Evolutionary conservation across 2,113 vertebrate species (phyloP).

Genomic region (Terrapene triunguis): DNA sequence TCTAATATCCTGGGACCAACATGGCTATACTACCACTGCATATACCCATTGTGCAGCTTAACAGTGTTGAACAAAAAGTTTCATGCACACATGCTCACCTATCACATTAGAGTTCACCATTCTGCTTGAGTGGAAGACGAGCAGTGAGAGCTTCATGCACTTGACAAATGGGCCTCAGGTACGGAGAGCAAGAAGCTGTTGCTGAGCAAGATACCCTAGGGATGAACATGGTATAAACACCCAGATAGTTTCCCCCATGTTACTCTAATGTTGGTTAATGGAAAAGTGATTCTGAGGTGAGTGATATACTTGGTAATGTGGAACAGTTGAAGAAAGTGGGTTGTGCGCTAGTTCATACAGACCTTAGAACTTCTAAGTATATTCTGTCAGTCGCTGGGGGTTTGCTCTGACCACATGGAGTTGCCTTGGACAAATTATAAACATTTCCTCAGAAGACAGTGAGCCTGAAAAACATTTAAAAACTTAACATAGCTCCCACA

Average conservation of each 20-base stretch:
- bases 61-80: not conserved
- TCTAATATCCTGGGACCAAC: not conserved
- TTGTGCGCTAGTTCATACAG: not conserved
- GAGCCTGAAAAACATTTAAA: not conserved
- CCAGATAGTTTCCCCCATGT: rapidly evolving
- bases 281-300: not conserved
- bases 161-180: not conserved
- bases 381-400: not conserved
- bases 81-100: not conserved
- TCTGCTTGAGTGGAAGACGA: not conserved
- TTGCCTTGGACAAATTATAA: not conserved
- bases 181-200: not conserved
- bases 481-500: not conserved
- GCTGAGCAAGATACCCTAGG: not conserved
- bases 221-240: not conserved
- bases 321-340: rapidly evolving
- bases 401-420: not conserved
- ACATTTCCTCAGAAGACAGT: rapidly evolving
- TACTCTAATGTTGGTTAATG: not conserved
- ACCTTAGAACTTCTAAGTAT: not conserved
- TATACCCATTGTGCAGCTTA: not conserved
- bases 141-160: rapidly evolving
- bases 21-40: not conserved
- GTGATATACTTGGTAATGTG: rapidly evolving
- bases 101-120: not conserved